Evolutionary conservation across 2,113 vertebrate species (phyloP).

Genomic region (Pachycephala philippinensis): DNA sequence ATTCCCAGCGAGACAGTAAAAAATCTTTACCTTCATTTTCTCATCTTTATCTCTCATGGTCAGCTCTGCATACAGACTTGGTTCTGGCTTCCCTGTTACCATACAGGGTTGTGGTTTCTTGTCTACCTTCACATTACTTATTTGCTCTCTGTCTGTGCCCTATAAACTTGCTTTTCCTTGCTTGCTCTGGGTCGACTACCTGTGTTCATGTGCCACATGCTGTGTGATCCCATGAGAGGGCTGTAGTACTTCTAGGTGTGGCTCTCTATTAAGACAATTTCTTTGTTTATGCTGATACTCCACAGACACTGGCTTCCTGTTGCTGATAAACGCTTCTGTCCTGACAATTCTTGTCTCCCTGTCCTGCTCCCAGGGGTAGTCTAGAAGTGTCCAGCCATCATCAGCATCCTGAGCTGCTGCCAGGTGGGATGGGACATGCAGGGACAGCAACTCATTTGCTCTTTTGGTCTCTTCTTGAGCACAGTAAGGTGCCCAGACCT

Average conservation of each 20-base stretch:
- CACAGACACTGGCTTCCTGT: not conserved
- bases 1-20: slow-evolving; percentile 45
- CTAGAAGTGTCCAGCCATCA: not conserved
- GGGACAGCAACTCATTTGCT: not conserved
- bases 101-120: not conserved
- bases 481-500: not conserved
- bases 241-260: slow-evolving; percentile 19
- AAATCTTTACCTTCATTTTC: slow-evolving; percentile 50
- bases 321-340: not conserved
- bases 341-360: not conserved
- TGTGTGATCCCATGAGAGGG: not conserved
- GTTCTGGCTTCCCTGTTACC: not conserved
- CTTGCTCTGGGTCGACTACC: not conserved
- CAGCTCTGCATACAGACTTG: slow-evolving; percentile 41
- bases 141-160: not conserved
- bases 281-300: slow-evolving; percentile 34
- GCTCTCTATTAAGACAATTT: not conserved
- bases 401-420: not conserved
- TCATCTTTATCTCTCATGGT: slow-evolving; percentile 51
- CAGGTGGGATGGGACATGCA: not conserved
- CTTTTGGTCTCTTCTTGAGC: not conserved
- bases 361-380: not conserved
- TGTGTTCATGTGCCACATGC: not conserved
- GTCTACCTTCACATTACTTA: not conserved
- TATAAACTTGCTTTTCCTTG: not conserved